Conservation (phyloP, 2,888 invertebrate species). For the Brenthis ino region DNA sequence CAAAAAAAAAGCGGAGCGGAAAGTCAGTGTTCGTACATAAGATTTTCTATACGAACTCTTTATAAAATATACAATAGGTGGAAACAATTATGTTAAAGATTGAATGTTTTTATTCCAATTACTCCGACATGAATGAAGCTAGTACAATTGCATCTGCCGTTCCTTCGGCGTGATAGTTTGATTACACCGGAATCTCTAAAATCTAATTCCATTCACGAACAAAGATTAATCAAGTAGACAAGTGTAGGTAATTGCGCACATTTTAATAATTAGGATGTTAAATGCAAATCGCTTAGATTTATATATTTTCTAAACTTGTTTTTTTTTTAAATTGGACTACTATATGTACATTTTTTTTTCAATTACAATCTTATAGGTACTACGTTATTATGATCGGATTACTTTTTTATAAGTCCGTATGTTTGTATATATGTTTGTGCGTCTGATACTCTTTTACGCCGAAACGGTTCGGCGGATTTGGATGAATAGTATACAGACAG, state of each 20-base stretch:
- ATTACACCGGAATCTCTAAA: slow-evolving; percentile 20
- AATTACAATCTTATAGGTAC: too few relatives aligned
- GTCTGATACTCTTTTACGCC: too few relatives aligned
- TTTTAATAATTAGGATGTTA: not conserved
- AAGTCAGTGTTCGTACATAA: slow-evolving; percentile 1
- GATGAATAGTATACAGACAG: too few relatives aligned
- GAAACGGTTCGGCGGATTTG: too few relatives aligned
- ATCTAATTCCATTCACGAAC: slow-evolving; percentile 19
- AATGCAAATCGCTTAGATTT: not conserved
- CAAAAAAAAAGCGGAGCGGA: not conserved
- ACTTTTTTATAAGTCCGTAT: too few relatives aligned
- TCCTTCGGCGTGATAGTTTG: slow-evolving; percentile 15
- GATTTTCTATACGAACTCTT: not conserved
- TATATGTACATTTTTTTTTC: too few relatives aligned
- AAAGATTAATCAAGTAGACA: slow-evolving; percentile 13
- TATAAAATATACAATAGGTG: slow-evolving; percentile 32
- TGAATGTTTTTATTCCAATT: slow-evolving; percentile 25
- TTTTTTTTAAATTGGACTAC: too few relatives aligned
- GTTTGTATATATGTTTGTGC: too few relatives aligned
- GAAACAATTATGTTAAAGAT: slow-evolving; percentile 29
- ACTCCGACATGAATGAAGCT: slow-evolving; percentile 13
- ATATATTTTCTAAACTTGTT: too few relatives aligned
- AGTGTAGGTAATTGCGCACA: not conserved
- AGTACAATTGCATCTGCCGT: slow-evolving; percentile 2
- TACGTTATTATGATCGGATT: too few relatives aligned